Conservation (phyloP, 1,140 invertebrate genomes). For the Tribolium madens region DNA sequence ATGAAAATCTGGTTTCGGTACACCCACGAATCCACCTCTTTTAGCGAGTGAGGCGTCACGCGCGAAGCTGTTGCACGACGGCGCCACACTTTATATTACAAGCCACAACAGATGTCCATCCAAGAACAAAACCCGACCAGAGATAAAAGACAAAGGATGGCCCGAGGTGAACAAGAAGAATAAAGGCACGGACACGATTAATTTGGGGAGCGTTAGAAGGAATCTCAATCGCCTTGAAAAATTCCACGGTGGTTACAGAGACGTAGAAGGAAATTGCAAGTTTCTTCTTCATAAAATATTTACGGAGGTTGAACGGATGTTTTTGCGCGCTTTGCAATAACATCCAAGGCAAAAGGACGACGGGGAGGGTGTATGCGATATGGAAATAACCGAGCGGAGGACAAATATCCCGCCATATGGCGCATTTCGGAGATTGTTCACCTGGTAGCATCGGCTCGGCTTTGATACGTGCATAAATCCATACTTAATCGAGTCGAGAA, state of each 20-base stretch:
- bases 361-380: conserved; percentile 12
- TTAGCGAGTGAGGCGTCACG: conserved; percentile 38
- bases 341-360: background rate
- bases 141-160: conserved; percentile 33
- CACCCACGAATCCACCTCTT: conserved; percentile 46
- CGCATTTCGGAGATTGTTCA: conserved; percentile 12
- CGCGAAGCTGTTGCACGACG: conserved; percentile 40
- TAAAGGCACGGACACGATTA: conserved; percentile 27
- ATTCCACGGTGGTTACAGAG: conserved; percentile 24
- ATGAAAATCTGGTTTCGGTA: conserved; percentile 52
- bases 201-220: conserved; percentile 6
- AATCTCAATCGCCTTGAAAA: conserved; percentile 24
- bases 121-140: conserved; percentile 37
- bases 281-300: conserved; percentile 45
- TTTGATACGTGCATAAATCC: conserved; percentile 3
- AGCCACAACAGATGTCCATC: conserved; percentile 48
- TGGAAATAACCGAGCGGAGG: conserved; percentile 14
- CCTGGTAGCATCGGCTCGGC: background rate
- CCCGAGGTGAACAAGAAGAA: conserved; percentile 21
- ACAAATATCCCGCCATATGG: background rate
- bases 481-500: background rate
- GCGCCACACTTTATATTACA: conserved; percentile 50
- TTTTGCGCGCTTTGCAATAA: conserved; percentile 24
- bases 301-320: conserved; percentile 31
- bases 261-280: conserved; percentile 44